phyloP scores from a whole-genome alignment of 2,888 invertebrate genomes.

The Cenopis cana region DNA sequence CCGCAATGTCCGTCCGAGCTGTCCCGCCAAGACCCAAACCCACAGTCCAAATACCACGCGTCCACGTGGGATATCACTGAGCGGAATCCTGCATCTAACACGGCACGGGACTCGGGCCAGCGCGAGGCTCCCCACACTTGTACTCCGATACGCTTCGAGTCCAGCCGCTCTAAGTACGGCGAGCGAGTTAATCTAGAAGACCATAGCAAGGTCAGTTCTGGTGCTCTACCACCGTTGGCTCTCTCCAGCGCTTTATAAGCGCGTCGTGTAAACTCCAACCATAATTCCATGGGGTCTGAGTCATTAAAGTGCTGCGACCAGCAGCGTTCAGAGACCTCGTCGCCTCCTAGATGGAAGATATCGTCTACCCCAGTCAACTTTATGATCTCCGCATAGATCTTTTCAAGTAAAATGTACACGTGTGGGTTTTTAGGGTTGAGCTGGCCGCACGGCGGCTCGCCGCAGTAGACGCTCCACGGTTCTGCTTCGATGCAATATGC shows the following conservation, averaged over 20 bases:
- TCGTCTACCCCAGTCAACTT: constrained; percentile 91
- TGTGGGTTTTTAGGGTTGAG: constrained; percentile 92
- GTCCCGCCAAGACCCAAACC: constrained; percentile 94
- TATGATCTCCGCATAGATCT: constrained; percentile 90
- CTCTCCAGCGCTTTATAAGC: constrained; percentile 85
- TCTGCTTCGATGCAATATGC: constrained; percentile 92
- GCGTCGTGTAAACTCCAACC: constrained; percentile 91
- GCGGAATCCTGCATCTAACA: constrained; percentile 91
- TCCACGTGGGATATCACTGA: constrained; percentile 94
- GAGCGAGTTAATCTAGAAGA: constrained; percentile 91
- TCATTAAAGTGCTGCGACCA: constrained; percentile 91
- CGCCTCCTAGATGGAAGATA: constrained; percentile 93
- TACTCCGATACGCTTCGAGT: constrained; percentile 86
- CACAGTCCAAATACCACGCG: constrained; percentile 95
- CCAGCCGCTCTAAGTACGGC: constrained; percentile 87
- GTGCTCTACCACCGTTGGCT: constrained; percentile 86
- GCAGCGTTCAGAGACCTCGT: constrained; percentile 92
- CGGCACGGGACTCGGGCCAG: constrained; percentile 92
- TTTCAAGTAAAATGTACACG: constrained; percentile 89
- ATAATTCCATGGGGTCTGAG: constrained; percentile 90
- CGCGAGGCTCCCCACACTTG: constrained; percentile 93
- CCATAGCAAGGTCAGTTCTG: constrained; percentile 88
- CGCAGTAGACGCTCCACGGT: constrained; percentile 92
- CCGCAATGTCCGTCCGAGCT: constrained; percentile 94
- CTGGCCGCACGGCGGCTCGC: constrained; percentile 95